Conservation (phyloP, 2,888 invertebrate species). For the Melolontha melolontha region DNA sequence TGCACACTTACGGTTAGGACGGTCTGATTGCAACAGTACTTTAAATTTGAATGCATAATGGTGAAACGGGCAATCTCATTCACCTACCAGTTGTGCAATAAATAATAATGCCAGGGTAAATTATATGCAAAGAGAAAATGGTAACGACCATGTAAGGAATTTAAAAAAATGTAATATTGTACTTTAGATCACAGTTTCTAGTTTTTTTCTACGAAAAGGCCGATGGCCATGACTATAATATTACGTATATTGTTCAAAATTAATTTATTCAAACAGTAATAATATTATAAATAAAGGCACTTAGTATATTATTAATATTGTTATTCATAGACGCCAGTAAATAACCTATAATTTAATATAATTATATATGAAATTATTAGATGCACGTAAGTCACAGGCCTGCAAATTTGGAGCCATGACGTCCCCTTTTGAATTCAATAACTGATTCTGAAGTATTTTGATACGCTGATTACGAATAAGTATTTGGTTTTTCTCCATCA, state of each 20-base stretch:
- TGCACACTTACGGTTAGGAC: constrained; percentile 2
- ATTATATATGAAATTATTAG: no score
- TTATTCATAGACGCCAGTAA: no score
- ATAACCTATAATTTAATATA: no score
- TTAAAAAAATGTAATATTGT: constrained; percentile 1
- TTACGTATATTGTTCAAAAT: constrained; percentile 12
- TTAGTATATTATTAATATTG: no score
- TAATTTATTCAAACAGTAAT: constrained; percentile 12
- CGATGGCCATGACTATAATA: not conserved
- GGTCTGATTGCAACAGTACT: constrained; percentile 4
- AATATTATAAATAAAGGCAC: not conserved
- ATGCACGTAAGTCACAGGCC: no score
- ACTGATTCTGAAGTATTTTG: no score
- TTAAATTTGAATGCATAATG: constrained; percentile 28
- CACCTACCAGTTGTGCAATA: constrained; percentile 10
- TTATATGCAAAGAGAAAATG: constrained; percentile 16
- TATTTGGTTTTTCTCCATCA: no score
- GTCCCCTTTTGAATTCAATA: no score
- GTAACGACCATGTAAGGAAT: constrained; percentile 13
- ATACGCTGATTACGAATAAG: no score
- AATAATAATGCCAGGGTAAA: constrained; percentile 13
- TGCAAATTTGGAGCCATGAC: no score
- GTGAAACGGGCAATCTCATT: not conserved
- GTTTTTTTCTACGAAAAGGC: constrained; percentile 5
- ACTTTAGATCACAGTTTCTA: constrained; percentile 8